Evolutionary conservation across 2,797 vertebrate species (phyloP).

Genomic region (Anolis apletophallus): DNA sequence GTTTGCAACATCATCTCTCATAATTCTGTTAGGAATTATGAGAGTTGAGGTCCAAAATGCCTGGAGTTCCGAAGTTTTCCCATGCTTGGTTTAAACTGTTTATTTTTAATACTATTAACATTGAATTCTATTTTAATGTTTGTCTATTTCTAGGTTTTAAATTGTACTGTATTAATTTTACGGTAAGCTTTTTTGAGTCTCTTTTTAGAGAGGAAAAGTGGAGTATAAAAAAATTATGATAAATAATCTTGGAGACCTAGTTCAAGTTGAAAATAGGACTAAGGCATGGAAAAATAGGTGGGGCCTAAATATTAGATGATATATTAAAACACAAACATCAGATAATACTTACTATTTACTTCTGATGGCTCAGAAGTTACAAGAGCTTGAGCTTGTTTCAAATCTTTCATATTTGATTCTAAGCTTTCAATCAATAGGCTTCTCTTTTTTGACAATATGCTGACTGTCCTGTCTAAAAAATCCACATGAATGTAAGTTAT

Average conservation of each 20-base stretch:
- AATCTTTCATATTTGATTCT: slow-evolving; percentile 37
- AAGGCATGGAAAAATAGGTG: background rate
- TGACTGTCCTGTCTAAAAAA: background rate
- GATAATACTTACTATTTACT: background rate
- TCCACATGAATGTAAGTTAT: background rate
- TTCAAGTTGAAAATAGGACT: background rate
- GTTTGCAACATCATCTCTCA: too few relatives aligned
- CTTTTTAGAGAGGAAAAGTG: too few relatives aligned
- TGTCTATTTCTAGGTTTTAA: too few relatives aligned
- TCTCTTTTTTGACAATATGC: slow-evolving; percentile 23
- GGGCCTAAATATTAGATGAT: background rate
- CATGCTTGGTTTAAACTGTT: too few relatives aligned
- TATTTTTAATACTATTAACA: too few relatives aligned
- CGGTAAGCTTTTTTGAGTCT: too few relatives aligned
- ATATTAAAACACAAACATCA: background rate
- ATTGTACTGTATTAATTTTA: too few relatives aligned
- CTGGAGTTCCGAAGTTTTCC: too few relatives aligned
- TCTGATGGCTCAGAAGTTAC: slow-evolving; percentile 36
- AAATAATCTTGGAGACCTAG: background rate
- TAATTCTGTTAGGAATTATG: too few relatives aligned
- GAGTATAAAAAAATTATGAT: too few relatives aligned
- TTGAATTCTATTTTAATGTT: too few relatives aligned
- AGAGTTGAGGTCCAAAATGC: too few relatives aligned
- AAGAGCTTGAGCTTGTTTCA: slow-evolving; percentile 31
- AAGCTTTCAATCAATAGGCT: slow-evolving; percentile 16